Conservation (phyloP, 2,888 invertebrate genomes). For the Notodonta ziczac region DNA sequence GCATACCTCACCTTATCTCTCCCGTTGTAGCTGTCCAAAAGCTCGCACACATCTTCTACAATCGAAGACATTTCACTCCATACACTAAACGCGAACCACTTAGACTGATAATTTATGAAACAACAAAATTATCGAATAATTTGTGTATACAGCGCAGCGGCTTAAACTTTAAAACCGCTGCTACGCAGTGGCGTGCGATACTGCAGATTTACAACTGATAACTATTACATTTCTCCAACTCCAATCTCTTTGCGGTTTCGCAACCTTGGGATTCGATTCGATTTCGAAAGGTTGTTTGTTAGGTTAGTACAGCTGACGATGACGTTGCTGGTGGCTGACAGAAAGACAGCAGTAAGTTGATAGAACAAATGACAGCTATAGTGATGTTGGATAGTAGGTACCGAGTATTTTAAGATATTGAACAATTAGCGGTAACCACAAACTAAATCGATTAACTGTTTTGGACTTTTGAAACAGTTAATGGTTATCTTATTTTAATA, state of each 20-base stretch:
- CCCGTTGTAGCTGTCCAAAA: conserved; percentile 92
- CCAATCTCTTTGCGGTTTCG: conserved; percentile 49
- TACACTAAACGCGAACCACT: conserved; percentile 11
- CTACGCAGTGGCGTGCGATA: conserved; percentile 43
- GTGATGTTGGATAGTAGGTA: too few species aligned
- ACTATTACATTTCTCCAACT: conserved; percentile 72
- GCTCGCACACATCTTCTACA: conserved; percentile 86
- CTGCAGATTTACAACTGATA: conserved; percentile 52
- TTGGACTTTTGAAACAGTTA: too few species aligned
- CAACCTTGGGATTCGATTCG: conserved; percentile 52
- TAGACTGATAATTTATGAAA: background rate
- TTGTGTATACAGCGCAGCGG: conserved; percentile 15
- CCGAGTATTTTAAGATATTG: too few species aligned
- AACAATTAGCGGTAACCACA: too few species aligned
- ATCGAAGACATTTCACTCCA: conserved; percentile 63
- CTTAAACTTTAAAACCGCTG: too few species aligned
- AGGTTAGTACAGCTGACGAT: conserved; percentile 46
- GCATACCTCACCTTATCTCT: conserved; percentile 90
- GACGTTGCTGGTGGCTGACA: conserved; percentile 57
- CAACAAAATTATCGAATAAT: background rate
- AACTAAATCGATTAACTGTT: too few species aligned
- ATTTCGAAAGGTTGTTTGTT: conserved; percentile 52
- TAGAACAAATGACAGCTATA: background rate
- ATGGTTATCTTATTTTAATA: too few species aligned
- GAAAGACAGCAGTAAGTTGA: too few species aligned